Percentiles rank a stretch among this genome's conserved stretches.
Conservation (phyloP, 2,888 invertebrate genomes). For the Patella ulyssiponensis region DNA sequence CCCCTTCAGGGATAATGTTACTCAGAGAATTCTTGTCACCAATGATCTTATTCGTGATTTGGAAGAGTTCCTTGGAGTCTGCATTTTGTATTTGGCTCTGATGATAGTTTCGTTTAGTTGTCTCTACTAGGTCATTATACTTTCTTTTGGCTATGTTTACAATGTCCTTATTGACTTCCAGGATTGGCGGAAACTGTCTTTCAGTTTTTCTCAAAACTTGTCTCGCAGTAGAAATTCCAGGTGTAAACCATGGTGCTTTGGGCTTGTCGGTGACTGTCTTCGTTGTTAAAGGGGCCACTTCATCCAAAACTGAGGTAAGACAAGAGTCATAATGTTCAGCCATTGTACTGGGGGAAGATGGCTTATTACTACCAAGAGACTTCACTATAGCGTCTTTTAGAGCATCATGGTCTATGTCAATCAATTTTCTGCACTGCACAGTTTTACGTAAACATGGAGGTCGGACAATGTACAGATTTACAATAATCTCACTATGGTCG, state of each 20-base stretch:
- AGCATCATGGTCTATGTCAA: neutral
- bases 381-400: neutral
- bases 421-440: neutral
- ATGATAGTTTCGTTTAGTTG: neutral
- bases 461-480: neutral
- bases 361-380: neutral
- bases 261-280: neutral
- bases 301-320: neutral
- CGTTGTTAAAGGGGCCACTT: no score
- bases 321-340: neutral
- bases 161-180: neutral
- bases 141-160: neutral
- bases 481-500: neutral
- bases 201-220: neutral
- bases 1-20: neutral
- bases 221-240: neutral
- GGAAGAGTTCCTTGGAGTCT: neutral
- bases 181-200: neutral
- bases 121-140: neutral
- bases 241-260: neutral
- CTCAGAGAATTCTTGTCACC: neutral
- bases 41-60: neutral
- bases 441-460: neutral
- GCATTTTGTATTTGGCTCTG: neutral
- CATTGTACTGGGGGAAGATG: neutral